phyloP scores from a whole-genome alignment of 2,113 vertebrate genomes.

The Ardeotis arabs region DNA sequence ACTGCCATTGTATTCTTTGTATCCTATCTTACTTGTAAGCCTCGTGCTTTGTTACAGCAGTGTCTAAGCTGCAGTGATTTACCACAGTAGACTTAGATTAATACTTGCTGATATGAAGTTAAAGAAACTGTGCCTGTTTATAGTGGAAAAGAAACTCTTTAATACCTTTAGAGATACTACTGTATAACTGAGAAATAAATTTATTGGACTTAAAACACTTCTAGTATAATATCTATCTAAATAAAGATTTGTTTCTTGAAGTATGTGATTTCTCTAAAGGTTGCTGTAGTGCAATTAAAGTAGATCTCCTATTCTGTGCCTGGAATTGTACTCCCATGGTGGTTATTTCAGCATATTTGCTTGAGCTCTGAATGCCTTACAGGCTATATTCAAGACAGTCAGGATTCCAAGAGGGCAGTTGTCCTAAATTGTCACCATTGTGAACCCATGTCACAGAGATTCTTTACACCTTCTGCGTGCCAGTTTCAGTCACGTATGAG shows the following conservation, averaged over 20 bases:
- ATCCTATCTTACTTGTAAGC: background rate
- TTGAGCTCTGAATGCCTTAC: background rate
- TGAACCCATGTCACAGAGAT: background rate
- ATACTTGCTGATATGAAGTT: background rate
- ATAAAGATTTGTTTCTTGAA: background rate
- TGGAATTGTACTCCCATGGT: background rate
- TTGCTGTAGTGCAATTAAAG: background rate
- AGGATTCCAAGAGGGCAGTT: background rate
- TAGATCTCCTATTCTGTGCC: background rate
- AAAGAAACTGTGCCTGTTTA: background rate
- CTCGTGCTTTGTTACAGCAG: background rate
- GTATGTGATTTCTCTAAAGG: background rate
- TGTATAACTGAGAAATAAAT: background rate
- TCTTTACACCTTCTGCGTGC: background rate
- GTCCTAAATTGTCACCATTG: background rate
- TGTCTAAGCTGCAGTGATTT: background rate
- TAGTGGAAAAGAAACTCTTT: background rate
- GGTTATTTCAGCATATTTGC: background rate
- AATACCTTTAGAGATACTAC: background rate
- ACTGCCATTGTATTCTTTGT: background rate
- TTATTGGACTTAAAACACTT: background rate
- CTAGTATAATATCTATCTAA: background rate
- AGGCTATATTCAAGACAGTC: background rate
- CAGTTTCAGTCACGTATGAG: background rate
- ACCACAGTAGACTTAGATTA: background rate